Evolutionary conservation across 1,140 invertebrate species (phyloP).

Genomic region (Trichonephila inaurata): DNA sequence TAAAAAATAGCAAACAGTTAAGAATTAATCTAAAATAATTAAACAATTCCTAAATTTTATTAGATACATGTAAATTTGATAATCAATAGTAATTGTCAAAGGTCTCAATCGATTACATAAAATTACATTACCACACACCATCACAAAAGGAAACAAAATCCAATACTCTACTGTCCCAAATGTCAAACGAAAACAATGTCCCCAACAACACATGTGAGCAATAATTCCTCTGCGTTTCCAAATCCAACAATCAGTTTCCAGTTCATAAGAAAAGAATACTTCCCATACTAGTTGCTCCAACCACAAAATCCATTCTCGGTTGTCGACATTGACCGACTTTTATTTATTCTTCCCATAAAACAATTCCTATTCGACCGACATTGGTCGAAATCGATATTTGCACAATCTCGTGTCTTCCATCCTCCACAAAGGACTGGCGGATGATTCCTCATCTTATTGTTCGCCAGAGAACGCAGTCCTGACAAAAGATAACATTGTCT

Average conservation of each 20-base stretch:
- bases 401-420: neutral
- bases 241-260: neutral
- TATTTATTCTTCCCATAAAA: slow-evolving; percentile 21
- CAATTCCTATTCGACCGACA: slow-evolving; percentile 22
- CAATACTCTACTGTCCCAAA: neutral
- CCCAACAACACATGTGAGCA: neutral
- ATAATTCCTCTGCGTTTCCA: neutral
- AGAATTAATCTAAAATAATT: no score
- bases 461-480: slow-evolving; percentile 17
- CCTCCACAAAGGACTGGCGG: neutral
- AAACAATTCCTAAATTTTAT: no score
- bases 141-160: neutral
- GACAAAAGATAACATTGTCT: slow-evolving; percentile 62
- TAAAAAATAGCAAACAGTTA: no score
- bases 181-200: neutral
- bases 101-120: neutral
- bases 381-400: slow-evolving; percentile 49
- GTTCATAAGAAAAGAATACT: neutral
- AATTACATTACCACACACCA: neutral
- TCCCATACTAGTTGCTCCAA: neutral
- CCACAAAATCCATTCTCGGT: neutral
- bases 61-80: no score
- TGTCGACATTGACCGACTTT: slow-evolving; percentile 38
- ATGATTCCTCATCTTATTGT: slow-evolving; percentile 54
- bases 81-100: neutral